Percentiles rank a stretch among this genome's conserved stretches.
Evolutionary conservation across 2,797 vertebrate genomes (phyloP).

Genomic region (Podarcis siculus): DNA sequence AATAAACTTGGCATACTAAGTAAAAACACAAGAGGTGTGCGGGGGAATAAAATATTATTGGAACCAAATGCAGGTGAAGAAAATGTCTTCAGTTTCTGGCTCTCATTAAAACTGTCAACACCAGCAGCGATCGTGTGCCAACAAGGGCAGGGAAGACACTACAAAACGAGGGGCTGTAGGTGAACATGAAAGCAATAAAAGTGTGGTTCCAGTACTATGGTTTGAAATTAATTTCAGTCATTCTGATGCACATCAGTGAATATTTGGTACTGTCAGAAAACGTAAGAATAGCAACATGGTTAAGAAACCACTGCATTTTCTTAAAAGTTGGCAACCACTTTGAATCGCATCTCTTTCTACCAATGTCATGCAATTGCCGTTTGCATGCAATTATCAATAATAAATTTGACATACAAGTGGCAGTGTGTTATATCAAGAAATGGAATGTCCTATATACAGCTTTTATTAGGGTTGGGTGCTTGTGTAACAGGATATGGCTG

Average conservation of each 20-base stretch:
- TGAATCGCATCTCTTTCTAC: conserved; percentile 55
- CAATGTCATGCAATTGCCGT: conserved; percentile 23
- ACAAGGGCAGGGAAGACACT: background rate
- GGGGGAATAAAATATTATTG: background rate
- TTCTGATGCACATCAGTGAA: conserved; percentile 22
- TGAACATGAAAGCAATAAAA: background rate
- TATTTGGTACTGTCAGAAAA: conserved; percentile 35
- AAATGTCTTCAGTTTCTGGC: background rate
- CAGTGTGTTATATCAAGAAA: background rate
- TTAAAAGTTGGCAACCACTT: conserved; percentile 19
- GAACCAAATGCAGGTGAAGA: background rate
- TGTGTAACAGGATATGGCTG: too few relatives aligned
- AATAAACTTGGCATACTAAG: background rate
- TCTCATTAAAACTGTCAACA: conserved; percentile 18
- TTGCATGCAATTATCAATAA: conserved; percentile 3
- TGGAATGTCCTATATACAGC: background rate
- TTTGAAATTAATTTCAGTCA: conserved; percentile 5
- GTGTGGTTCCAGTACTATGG: background rate
- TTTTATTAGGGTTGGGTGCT: background rate
- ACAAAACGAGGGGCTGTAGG: background rate
- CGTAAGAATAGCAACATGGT: conserved; percentile 35
- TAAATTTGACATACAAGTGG: background rate
- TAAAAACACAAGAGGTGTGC: background rate
- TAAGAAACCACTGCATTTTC: conserved; percentile 54
- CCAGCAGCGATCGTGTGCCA: conserved; percentile 12